These are phyloP conservation scores for Bicyclus anynana DNA, from an alignment of 1,140 invertebrate genomes.

Conservation along the genomic window DNA sequence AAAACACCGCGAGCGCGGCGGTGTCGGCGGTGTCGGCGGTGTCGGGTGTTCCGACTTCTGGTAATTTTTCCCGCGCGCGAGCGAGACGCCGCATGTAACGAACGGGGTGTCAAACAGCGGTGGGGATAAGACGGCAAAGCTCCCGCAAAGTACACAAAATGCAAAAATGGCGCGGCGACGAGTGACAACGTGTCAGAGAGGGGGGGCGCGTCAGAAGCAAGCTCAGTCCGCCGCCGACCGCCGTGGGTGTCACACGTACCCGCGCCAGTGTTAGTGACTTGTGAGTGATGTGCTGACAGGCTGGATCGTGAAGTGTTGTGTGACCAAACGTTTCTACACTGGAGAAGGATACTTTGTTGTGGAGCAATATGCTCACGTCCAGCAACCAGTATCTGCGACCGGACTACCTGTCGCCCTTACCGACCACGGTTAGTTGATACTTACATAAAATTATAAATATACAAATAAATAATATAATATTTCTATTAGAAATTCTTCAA, in stretches of 20 bases:
- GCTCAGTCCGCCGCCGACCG: slow-evolving; percentile 53
- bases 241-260: slow-evolving; percentile 36
- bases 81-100: slow-evolving; percentile 51
- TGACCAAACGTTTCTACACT: slow-evolving; percentile 55
- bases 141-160: slow-evolving; percentile 76
- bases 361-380: slow-evolving; percentile 86
- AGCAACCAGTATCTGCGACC: slow-evolving; percentile 93
- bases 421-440: slow-evolving; percentile 87
- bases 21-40: no score
- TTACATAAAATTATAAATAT: no score
- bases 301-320: slow-evolving; percentile 60
- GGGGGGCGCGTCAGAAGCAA: slow-evolving; percentile 43
- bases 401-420: slow-evolving; percentile 93
- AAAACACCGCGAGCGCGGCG: slow-evolving; percentile 46
- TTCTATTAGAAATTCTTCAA: no score
- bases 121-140: slow-evolving; percentile 75
- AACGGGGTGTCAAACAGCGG: slow-evolving; percentile 74
- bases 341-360: slow-evolving; percentile 67
- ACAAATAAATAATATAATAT: no score
- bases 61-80: slow-evolving; percentile 60
- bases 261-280: slow-evolving; percentile 39
- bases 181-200: slow-evolving; percentile 66
- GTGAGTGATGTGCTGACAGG: slow-evolving; percentile 64
- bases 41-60: no score
- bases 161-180: slow-evolving; percentile 74